Evolutionary conservation across 2,113 vertebrate species (phyloP).

Genomic region (Macquaria australasica): DNA sequence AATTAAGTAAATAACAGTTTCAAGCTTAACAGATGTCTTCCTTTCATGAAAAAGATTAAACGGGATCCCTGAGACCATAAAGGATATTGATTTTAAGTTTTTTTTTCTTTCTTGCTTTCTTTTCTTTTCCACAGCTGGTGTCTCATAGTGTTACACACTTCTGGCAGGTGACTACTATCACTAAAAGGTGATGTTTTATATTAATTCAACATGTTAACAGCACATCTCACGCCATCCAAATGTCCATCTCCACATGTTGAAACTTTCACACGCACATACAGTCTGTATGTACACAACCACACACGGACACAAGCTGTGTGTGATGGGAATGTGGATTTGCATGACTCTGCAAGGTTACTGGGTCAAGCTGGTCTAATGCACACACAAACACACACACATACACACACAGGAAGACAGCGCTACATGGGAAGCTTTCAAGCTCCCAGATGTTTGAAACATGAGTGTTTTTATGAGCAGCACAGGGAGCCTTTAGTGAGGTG

Average conservation of each 20-base stretch:
- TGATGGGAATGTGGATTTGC: constrained; percentile 50
- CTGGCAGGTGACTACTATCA: not conserved
- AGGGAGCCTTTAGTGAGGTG: constrained; percentile 57
- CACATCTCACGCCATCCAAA: not conserved
- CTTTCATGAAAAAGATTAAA: not conserved
- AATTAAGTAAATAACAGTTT: not conserved
- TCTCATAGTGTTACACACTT: not conserved
- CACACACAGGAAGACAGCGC: constrained; percentile 46
- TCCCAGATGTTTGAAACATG: constrained; percentile 81
- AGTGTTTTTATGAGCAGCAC: constrained; percentile 68
- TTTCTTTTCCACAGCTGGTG: not conserved
- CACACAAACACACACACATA: constrained; percentile 26
- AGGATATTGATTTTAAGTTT: not conserved
- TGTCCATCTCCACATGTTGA: constrained; percentile 14
- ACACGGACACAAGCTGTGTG: constrained; percentile 27
- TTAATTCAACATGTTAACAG: constrained; percentile 17
- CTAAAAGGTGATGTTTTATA: not conserved
- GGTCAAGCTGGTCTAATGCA: constrained; percentile 47
- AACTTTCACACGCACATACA: constrained; percentile 8
- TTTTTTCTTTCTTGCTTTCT: not conserved
- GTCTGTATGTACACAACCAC: not conserved
- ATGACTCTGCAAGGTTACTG: constrained; percentile 36
- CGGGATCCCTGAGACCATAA: not conserved
- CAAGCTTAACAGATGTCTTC: not conserved
- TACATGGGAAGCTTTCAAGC: constrained; percentile 70